A percentile compares a stretch with the other conserved stretches of the same genome.
Conservation (phyloP, 2,888 invertebrate genomes). For the Hemithea aestivaria region DNA sequence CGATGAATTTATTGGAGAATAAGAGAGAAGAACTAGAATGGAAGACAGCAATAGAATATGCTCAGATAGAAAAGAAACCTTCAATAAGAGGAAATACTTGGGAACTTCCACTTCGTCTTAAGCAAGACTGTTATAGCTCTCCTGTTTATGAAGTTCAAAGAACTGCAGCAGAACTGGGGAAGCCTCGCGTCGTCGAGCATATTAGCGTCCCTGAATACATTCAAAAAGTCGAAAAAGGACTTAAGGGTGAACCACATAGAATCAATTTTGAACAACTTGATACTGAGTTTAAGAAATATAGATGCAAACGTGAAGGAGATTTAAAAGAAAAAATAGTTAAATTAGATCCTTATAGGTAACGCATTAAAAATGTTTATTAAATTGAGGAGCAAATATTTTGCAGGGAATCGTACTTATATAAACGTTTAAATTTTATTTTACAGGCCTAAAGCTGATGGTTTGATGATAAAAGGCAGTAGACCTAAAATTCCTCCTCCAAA, state of each 20-base stretch:
- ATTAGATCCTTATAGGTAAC: constrained; percentile 59
- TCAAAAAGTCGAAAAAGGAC: constrained; percentile 52
- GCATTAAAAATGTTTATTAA: not conserved
- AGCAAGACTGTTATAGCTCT: constrained; percentile 47
- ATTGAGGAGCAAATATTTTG: not conserved
- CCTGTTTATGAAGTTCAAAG: constrained; percentile 58
- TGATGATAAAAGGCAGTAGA: constrained; percentile 55
- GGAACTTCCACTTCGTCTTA: constrained; percentile 53
- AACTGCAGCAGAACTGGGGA: constrained; percentile 53
- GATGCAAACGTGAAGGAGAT: constrained; percentile 44
- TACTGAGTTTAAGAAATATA: constrained; percentile 47
- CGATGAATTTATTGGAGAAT: constrained; percentile 57
- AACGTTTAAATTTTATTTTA: constrained; percentile 24
- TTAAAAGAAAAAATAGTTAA: constrained; percentile 44
- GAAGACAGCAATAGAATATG: constrained; percentile 54
- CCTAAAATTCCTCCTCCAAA: constrained; percentile 46
- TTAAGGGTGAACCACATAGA: constrained; percentile 42
- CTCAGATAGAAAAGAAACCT: constrained; percentile 50
- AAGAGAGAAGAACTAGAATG: constrained; percentile 54
- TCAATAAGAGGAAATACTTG: constrained; percentile 46
- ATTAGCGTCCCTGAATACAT: constrained; percentile 54
- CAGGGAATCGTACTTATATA: not conserved
- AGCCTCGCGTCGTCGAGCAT: constrained; percentile 52
- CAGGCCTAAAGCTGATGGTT: constrained; percentile 48
- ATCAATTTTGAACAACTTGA: constrained; percentile 37